These are phyloP conservation scores for Harmothoe impar DNA, from an alignment of 2,888 invertebrate species.

Conservation along the genomic window DNA sequence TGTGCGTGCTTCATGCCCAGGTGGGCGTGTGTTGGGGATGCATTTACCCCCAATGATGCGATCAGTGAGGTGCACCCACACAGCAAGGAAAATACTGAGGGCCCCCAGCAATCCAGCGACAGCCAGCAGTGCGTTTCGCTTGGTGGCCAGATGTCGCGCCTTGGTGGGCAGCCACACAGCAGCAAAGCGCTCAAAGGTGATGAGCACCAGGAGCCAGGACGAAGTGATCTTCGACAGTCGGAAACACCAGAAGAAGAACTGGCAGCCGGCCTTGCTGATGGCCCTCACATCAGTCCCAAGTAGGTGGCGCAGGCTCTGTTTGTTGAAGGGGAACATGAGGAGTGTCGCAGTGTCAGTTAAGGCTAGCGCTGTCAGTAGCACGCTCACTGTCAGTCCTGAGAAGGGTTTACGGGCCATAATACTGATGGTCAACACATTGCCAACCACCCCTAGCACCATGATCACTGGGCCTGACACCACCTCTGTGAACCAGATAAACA, in stretches of 20 bases:
- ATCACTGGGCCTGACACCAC: slow-evolving; percentile 70
- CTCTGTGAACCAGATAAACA: slow-evolving; percentile 59
- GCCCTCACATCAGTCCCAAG: slow-evolving; percentile 72
- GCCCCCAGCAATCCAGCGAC: slow-evolving; percentile 69
- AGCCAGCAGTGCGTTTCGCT: slow-evolving; percentile 65
- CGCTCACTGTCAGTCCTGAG: slow-evolving; percentile 69
- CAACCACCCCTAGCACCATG: slow-evolving; percentile 70
- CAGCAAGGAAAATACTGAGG: slow-evolving; percentile 69
- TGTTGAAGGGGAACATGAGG: slow-evolving; percentile 73
- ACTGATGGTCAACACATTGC: slow-evolving; percentile 72
- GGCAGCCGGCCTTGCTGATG: slow-evolving; percentile 70
- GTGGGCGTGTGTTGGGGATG: slow-evolving; percentile 68
- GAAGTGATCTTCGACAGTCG: slow-evolving; percentile 74
- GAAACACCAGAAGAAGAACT: slow-evolving; percentile 73
- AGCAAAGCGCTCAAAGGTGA: slow-evolving; percentile 74
- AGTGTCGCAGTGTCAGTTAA: slow-evolving; percentile 72
- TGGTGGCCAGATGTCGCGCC: slow-evolving; percentile 72
- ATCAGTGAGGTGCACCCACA: slow-evolving; percentile 72
- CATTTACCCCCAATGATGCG: slow-evolving; percentile 69
- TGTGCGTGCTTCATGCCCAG: slow-evolving; percentile 70
- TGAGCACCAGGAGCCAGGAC: slow-evolving; percentile 74
- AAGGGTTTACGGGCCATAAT: slow-evolving; percentile 71
- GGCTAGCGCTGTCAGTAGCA: slow-evolving; percentile 72
- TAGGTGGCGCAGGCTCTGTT: slow-evolving; percentile 70
- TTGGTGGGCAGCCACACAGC: slow-evolving; percentile 74